These are phyloP conservation scores for Agonopterix heracliana DNA, from an alignment of 2,888 invertebrate genomes.

Conservation along the genomic window DNA sequence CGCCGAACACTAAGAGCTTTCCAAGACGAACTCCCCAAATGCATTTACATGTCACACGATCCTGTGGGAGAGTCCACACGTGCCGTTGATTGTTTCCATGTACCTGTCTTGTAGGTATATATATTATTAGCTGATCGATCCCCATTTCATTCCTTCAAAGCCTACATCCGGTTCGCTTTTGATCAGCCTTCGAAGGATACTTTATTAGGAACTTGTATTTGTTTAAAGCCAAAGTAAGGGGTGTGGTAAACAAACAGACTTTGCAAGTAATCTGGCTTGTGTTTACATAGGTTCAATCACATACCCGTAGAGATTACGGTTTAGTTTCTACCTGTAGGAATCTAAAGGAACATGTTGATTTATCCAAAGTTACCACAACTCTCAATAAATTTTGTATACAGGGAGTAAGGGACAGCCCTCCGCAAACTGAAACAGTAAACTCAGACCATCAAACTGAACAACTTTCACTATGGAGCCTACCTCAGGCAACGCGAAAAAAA, in stretches of 20 bases:
- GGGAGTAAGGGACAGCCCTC: no score
- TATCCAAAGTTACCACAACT: no score
- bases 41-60: slow-evolving; percentile 70
- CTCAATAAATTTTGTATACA: no score
- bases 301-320: no score
- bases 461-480: no score
- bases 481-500: no score
- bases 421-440: no score
- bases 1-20: slow-evolving; percentile 52
- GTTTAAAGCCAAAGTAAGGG: slow-evolving; percentile 25
- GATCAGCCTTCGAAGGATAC: slow-evolving; percentile 24
- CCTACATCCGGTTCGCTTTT: slow-evolving; percentile 17
- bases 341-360: no score
- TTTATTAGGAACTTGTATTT: slow-evolving; percentile 47
- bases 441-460: no score
- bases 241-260: slow-evolving; percentile 33
- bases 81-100: slow-evolving; percentile 54
- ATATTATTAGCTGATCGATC: slow-evolving; percentile 44
- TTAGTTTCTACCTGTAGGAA: no score
- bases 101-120: slow-evolving; percentile 37
- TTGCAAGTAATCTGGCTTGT: slow-evolving; percentile 1
- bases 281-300: slow-evolving; percentile 3
- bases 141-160: slow-evolving; percentile 12
- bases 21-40: slow-evolving; percentile 59
- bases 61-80: slow-evolving; percentile 61